Evolutionary conservation across 2,888 invertebrate genomes (phyloP).

Genomic region (Trisateles emortualis): DNA sequence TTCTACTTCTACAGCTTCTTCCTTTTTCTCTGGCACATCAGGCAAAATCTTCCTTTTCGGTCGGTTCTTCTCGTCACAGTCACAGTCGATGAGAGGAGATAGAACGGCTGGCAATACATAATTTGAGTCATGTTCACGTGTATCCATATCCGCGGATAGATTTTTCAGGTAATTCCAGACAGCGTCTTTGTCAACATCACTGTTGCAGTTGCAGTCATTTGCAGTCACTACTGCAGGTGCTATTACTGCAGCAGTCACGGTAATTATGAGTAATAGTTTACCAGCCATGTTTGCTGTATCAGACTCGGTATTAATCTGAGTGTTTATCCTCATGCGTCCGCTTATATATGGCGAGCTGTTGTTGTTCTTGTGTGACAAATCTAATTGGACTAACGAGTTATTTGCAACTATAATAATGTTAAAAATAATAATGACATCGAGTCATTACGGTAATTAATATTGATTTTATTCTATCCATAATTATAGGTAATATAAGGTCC

Average conservation of each 20-base stretch:
- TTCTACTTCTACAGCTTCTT: neutral
- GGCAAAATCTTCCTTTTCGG: conserved; percentile 13
- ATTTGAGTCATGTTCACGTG: neutral
- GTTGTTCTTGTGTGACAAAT: too few relatives aligned
- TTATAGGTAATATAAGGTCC: too few relatives aligned
- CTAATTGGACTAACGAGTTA: neutral
- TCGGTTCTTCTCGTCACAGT: conserved; percentile 7
- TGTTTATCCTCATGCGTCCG: neutral
- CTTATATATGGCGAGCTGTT: neutral
- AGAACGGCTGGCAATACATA: conserved; percentile 14
- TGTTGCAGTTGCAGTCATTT: conserved; percentile 9
- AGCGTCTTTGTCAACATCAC: conserved; percentile 1
- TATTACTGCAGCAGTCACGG: neutral
- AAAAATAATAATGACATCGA: neutral
- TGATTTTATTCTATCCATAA: too few relatives aligned
- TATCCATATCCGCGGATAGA: neutral
- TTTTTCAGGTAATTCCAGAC: conserved; percentile 7
- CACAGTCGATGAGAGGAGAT: conserved; percentile 15
- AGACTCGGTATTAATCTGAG: neutral
- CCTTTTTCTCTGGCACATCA: neutral
- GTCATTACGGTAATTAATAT: too few relatives aligned
- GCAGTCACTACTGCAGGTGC: neutral
- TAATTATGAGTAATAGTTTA: neutral
- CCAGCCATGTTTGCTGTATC: conserved; percentile 4
- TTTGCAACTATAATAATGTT: neutral